Percentiles rank a stretch among this genome's conserved stretches.
Conservation (phyloP, 2,797 vertebrate genomes). For the Aldrovandia affinis region DNA sequence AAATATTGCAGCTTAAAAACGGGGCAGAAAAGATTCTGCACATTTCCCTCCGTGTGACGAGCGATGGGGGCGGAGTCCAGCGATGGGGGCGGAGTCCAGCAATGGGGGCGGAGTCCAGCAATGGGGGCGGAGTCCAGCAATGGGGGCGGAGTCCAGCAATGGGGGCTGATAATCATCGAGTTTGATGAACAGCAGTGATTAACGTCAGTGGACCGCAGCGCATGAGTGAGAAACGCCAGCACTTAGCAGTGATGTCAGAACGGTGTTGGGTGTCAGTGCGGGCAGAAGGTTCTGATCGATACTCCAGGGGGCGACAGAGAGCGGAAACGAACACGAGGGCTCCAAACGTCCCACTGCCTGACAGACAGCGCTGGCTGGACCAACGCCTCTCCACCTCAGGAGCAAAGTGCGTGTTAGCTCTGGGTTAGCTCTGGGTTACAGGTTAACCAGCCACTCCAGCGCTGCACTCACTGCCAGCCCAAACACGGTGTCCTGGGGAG, state of each 20-base stretch:
- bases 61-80: no score
- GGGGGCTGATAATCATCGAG: not conserved
- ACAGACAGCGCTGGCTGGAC: not conserved
- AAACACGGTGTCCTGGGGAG: no score
- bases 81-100: not conserved
- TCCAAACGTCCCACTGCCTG: not conserved
- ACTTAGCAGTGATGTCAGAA: slow-evolving; percentile 5
- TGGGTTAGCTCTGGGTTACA: slow-evolving; percentile 12
- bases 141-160: not conserved
- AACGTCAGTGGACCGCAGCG: not conserved
- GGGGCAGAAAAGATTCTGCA: no score
- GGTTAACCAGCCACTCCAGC: not conserved
- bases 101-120: not conserved
- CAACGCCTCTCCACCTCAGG: not conserved
- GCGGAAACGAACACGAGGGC: not conserved
- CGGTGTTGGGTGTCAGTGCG: not conserved
- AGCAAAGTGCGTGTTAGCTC: slow-evolving; percentile 2
- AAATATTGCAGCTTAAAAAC: no score
- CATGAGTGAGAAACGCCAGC: not conserved
- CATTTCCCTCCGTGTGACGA: no score
- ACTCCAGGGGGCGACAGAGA: not conserved
- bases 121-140: not conserved
- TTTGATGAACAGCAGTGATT: not conserved
- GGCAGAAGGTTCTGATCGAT: not conserved
- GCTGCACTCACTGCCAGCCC: not conserved